phyloP scores from a whole-genome alignment of 2,888 invertebrate species.

The Cremastobaeus sp. region DNA sequence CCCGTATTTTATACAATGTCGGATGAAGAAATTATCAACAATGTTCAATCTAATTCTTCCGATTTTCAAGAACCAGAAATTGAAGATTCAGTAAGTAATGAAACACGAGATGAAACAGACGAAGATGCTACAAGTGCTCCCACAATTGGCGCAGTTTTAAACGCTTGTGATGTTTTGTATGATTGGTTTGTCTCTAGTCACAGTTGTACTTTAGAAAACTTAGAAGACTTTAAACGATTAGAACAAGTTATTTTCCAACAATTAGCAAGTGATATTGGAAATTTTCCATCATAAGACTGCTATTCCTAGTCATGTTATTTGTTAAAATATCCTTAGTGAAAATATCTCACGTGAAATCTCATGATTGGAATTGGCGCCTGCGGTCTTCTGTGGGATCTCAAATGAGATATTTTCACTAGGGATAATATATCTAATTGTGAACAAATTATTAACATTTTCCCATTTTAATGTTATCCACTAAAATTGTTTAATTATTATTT shows the following conservation, averaged over 20 bases:
- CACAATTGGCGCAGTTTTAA: not conserved
- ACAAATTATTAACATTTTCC: too few species aligned
- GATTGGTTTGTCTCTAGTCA: not conserved
- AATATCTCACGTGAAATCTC: too few species aligned
- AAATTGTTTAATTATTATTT: too few species aligned
- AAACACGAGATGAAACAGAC: too few species aligned
- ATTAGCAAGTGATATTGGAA: conserved; percentile 4
- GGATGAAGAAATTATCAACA: conserved; percentile 1
- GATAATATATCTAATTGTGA: too few species aligned
- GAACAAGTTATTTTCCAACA: not conserved
- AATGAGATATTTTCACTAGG: too few species aligned
- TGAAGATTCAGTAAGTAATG: not conserved
- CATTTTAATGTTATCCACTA: too few species aligned
- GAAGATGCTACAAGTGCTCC: not conserved
- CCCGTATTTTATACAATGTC: not conserved
- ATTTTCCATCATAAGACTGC: too few species aligned
- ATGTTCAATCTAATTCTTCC: not conserved
- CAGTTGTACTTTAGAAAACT: not conserved
- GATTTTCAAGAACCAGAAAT: conserved; percentile 4
- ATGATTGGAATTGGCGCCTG: too few species aligned
- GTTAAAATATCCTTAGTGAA: too few species aligned
- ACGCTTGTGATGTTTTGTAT: not conserved
- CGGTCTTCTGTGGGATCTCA: too few species aligned
- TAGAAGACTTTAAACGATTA: not conserved
- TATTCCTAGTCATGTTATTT: too few species aligned